Base-by-base conservation (phyloP, 1,140 invertebrate species). In the Hycleus phaleratus region DNA sequence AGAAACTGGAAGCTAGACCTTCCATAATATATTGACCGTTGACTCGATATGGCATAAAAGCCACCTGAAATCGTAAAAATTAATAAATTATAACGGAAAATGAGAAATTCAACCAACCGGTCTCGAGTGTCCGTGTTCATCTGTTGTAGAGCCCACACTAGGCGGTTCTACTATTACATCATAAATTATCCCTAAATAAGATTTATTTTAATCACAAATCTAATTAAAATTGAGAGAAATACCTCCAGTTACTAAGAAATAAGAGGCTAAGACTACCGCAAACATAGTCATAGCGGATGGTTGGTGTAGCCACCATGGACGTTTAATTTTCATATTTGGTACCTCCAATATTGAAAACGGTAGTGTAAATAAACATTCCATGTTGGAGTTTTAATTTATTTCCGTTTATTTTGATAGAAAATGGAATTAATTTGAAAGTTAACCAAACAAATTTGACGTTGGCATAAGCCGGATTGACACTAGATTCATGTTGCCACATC, bases 1-100 rank as follows among this genome's bases (percentile, higher is more conserved):
- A 79, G 70, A 98, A 98, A 75, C 93, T 95, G 25, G 94, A 93
- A 9, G 95, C 95, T 54, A 98, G 75, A 1, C 96, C 96, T 80
- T 98, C 95, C 91, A 98, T 96, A 40, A 98, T 98, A 71, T 98
- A 98, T 74, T 98, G 95, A 0, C 95, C 96, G 78, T 98, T 98
- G 0, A 98, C 94, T 66, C 96, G 78, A 73, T 97, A 97, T 0
- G 95, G 94, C 94, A 98, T 97, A 73, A 98, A 98, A 2, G 95
- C 95, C 9, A 98, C 90, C 88, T 90, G 68, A 38, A 71, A 67
- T 18, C 43, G n/a, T 40, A 40, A 25, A 46, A n/a, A 38, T 8
- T 10, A 49, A 11, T 18, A 49, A 9, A 3, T 49, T n/a, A 10
- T 32, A 32, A 4, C 38, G 44, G 40, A 61, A 45, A 52, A 26